phyloP scores from a whole-genome alignment of 23 tunicate genomes.

The Ciona savignyi region DNA sequence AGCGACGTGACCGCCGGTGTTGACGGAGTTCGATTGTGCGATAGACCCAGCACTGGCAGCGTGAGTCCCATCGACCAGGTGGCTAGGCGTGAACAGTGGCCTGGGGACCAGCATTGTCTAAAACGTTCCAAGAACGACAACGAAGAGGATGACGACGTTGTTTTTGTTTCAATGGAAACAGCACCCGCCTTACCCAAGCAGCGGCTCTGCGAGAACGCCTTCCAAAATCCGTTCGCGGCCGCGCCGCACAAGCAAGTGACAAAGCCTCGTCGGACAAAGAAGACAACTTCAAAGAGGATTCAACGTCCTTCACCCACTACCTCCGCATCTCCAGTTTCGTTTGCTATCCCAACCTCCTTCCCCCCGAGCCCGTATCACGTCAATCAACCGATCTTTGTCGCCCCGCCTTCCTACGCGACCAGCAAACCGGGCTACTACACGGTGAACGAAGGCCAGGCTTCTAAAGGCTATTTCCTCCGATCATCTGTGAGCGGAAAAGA shows the following conservation, averaged over 20 bases:
- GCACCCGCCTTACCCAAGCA: conserved; percentile 18
- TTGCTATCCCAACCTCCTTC: conserved; percentile 12
- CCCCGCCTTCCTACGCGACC: background rate
- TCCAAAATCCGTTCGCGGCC: conserved; percentile 10
- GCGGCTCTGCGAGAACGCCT: background rate
- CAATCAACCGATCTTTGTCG: conserved; percentile 3
- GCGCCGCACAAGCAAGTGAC: conserved; percentile 10
- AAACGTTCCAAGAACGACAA: conserved; percentile 85
- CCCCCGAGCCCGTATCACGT: background rate
- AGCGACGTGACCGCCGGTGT: conserved; percentile 77
- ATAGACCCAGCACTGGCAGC: conserved; percentile 34
- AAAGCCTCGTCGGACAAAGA: conserved; percentile 16
- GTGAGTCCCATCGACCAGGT: conserved; percentile 34
- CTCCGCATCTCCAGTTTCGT: conserved; percentile 14
- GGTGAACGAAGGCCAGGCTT: background rate
- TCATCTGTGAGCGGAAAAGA: conserved; percentile 28
- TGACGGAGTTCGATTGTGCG: conserved; percentile 45
- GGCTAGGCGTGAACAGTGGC: conserved; percentile 5
- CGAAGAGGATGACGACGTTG: conserved; percentile 72
- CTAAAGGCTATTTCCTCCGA: conserved; percentile 39
- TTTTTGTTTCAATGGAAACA: conserved; percentile 51
- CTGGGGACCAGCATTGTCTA: conserved; percentile 30
- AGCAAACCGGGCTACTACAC: background rate
- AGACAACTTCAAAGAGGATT: conserved; percentile 17
- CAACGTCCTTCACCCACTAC: conserved; percentile 14